Evolutionary conservation across 1,140 invertebrate genomes (phyloP), one percentile per base, ranked within the genome.

Genomic region (Temnothorax longispinosus): DNA sequence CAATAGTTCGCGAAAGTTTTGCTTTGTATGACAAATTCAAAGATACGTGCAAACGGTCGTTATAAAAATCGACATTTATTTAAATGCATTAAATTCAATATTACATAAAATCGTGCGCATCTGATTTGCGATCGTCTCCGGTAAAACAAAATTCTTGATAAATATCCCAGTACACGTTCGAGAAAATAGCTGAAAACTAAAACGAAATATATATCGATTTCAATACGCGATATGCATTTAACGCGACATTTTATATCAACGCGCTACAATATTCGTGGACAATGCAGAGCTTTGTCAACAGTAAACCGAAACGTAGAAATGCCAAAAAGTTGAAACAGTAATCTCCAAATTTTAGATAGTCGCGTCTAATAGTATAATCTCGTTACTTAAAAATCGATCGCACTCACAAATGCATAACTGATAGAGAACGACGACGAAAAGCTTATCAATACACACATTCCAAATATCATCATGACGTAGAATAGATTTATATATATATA

Each of bases 11-110:
- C 13, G 21, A 44, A 58, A 74, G 67, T 82, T 74, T 32, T 7
- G 4, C 52, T 35, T 47, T 52, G 7, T 27, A 13, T 32, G 27
- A 41, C 50, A 32, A 38, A 58, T 60, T 67, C 47, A 5, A 71
- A 67, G 6, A n/a, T 38, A 18, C 44, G 13, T 8, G 54, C 54
- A 27, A 5, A n/a, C 10, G 2, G 32, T 69, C 18, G 15, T 72
- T 58, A 5, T 27, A n/a, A 85, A 21, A 56, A 65, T 74, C n/a
- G 27, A 50, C 32, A 62, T 56, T 74, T 11, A 65, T 87, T 67
- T 52, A 38, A 67, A 58, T 10, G 27, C 21, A 32, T 76, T 60
- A 82, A 88, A 80, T 88, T 64, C n/a, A n/a, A 35, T 10, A 44
- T 44, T 10, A 52, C 18, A n/a, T 58, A 21, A 69, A 74, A 64